Evolutionary conservation across 2,888 invertebrate genomes (phyloP).

Genomic region (Steromphala cineraria): DNA sequence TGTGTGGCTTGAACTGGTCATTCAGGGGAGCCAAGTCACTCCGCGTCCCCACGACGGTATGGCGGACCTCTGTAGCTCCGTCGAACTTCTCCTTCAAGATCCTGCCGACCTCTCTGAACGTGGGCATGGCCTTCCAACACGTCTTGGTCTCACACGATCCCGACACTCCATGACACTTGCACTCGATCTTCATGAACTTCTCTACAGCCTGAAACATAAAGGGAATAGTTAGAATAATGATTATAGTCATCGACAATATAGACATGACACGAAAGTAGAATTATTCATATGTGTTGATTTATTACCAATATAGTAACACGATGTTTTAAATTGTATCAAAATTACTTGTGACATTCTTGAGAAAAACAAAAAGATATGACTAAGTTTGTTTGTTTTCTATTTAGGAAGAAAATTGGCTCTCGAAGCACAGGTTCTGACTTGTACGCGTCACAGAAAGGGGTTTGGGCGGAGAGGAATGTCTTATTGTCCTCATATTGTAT

Average conservation of each 20-base stretch:
- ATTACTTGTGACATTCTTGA: too few relatives aligned
- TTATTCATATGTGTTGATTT: too few relatives aligned
- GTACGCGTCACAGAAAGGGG: neutral
- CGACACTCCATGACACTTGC: conserved; percentile 97
- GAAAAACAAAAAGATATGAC: too few relatives aligned
- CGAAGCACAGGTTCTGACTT: too few relatives aligned
- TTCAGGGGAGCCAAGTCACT: conserved; percentile 66
- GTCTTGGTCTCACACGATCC: conserved; percentile 96
- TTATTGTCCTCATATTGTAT: too few relatives aligned
- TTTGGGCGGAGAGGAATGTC: too few relatives aligned
- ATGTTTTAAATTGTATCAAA: too few relatives aligned
- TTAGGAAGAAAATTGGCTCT: too few relatives aligned
- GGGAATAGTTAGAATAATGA: neutral
- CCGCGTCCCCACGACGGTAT: conserved; percentile 77
- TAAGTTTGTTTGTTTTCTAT: too few relatives aligned
- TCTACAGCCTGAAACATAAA: conserved; percentile 74
- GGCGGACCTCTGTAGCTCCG: conserved; percentile 87
- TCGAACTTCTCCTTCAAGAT: conserved; percentile 93
- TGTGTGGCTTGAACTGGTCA: conserved; percentile 84
- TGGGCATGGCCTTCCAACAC: conserved; percentile 95
- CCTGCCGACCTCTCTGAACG: conserved; percentile 92
- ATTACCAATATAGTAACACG: too few relatives aligned
- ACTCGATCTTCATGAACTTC: conserved; percentile 83
- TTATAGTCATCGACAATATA: too few relatives aligned
- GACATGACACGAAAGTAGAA: too few relatives aligned